Evolutionary conservation across 2,797 vertebrate genomes (phyloP).

Genomic region (Poecilia velifera): DNA sequence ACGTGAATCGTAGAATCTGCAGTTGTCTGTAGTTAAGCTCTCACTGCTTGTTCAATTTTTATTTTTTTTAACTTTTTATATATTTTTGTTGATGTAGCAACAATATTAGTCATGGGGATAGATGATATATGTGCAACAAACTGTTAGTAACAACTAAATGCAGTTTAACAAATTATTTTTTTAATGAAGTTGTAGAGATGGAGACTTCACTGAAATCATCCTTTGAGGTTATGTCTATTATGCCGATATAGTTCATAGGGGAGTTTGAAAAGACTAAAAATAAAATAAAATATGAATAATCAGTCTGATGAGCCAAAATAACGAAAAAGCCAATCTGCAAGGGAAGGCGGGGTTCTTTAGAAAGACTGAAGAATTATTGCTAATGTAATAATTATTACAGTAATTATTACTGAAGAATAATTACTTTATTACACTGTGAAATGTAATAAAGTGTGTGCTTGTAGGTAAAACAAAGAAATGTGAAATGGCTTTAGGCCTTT

Average conservation of each 20-base stretch:
- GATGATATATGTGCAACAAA: not conserved
- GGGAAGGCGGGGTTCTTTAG: not conserved
- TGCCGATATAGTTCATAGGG: not conserved
- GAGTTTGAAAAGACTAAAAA: not conserved
- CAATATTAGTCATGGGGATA: not conserved
- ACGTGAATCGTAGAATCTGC: not conserved
- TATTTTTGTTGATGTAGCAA: not conserved
- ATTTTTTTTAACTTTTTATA: not conserved
- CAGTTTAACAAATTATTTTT: not conserved
- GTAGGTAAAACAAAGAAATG: not conserved
- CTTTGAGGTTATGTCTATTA: not conserved
- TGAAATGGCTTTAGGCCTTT: not conserved
- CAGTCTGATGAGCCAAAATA: not conserved
- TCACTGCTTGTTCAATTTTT: not conserved
- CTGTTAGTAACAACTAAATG: not conserved
- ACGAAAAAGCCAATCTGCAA: not conserved
- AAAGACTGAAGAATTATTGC: not conserved
- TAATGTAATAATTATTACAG: not conserved
- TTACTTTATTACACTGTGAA: not conserved
- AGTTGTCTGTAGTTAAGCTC: not conserved
- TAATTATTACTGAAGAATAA: no score
- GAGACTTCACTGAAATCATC: not conserved
- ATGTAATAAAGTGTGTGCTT: not conserved
- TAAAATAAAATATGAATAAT: not conserved
- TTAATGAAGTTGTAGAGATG: not conserved